Percentiles rank a stretch among this genome's conserved stretches.
Conservation (phyloP, 1,140 invertebrate genomes). For the Mamestra configurata region DNA sequence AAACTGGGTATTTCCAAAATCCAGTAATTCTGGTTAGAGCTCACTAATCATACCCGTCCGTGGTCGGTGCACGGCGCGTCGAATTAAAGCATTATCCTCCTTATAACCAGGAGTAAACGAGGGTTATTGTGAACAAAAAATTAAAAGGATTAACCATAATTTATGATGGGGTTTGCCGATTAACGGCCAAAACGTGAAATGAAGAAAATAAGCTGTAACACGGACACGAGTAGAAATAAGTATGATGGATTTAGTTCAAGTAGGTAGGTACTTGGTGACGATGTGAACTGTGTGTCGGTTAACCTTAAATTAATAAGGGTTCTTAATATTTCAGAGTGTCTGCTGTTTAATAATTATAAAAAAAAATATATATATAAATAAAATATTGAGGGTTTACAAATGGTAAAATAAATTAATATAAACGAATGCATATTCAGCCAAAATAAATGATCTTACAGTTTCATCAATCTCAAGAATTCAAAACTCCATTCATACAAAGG, state of each 20-base stretch:
- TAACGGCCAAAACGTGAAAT: neutral
- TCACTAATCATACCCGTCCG: slow-evolving; percentile 1
- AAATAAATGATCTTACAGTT: too few relatives aligned
- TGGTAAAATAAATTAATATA: too few relatives aligned
- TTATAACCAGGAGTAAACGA: slow-evolving; percentile 31
- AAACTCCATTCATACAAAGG: neutral
- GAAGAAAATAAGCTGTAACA: neutral
- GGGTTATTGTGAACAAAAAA: slow-evolving; percentile 1
- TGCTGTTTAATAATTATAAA: too few relatives aligned
- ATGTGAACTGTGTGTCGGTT: too few relatives aligned
- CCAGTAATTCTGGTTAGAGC: neutral
- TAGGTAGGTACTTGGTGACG: too few relatives aligned
- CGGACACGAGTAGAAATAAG: too few relatives aligned
- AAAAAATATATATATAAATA: too few relatives aligned
- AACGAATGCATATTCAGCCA: too few relatives aligned
- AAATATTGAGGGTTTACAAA: too few relatives aligned
- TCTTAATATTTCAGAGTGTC: too few relatives aligned
- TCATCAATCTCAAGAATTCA: neutral
- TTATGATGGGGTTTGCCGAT: neutral
- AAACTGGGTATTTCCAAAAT: slow-evolving; percentile 44
- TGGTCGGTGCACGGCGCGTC: neutral
- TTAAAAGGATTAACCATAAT: slow-evolving; percentile 1
- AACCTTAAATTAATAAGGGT: too few relatives aligned
- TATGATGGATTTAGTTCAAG: too few relatives aligned
- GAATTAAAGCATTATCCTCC: slow-evolving; percentile 39